Evolutionary conservation across 2,888 invertebrate species (phyloP), one percentile per base, ranked within the genome.

Genomic region (Meghimatium bilineatum): DNA sequence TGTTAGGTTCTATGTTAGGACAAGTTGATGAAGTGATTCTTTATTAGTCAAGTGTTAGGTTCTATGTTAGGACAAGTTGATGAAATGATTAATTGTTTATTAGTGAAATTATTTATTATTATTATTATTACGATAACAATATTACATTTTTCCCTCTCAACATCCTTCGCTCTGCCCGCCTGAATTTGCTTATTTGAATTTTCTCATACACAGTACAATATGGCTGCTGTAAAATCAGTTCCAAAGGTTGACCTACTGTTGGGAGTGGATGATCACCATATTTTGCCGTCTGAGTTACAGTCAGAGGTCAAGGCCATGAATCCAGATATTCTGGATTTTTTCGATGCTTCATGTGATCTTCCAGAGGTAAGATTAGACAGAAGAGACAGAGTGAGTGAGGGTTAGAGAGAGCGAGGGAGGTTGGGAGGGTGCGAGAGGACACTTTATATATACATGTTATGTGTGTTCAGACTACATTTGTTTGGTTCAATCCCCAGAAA

Each of bases 161-260:
- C 3, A 56, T 56, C 3, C 26, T 20, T 56, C 17, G 12, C 26
- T 17, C 20, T 56, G 32, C 5, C 32, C 69, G 69, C 12, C 26
- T 17, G n/a, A 74, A 44, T 44, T 6, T 34, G 20, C n/a, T 44
- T 44, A 44, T 60, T 60, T 38, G n/a, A n/a, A 69, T 69, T 52
- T 34, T 49, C 17, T 12, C 29, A 20, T 36, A 20, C 34, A 5
- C 63, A 81, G 80, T 29, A 72, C 36, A 44, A 72, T 14, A 29
- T 44, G 17, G 1, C 26, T 14, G 74, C 56, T 14, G 0, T 36
- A 49, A 76, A 34, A 10, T 56, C 77, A 44, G 82, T 69, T n/a
- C 34, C 82, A 44, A 76, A 69, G n/a, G 76, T 77, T 52, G 82
- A 82, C 34, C 49, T 76, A 36, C 69, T 82, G 17, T 76, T 82